Conservation (phyloP, 2,888 invertebrate genomes). For the Gasteruption jaculator region DNA sequence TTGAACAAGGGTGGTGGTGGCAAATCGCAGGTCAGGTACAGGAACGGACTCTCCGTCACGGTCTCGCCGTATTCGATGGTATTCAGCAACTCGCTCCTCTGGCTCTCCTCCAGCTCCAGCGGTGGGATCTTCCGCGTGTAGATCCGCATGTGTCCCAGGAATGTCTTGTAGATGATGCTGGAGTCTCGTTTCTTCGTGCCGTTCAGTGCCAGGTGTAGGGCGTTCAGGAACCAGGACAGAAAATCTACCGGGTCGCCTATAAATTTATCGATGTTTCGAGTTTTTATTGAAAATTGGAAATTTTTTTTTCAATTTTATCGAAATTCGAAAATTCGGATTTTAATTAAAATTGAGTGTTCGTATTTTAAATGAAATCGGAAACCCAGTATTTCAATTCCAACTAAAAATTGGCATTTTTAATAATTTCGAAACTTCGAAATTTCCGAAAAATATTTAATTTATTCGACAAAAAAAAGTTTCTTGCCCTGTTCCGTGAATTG, state of each 20-base stretch:
- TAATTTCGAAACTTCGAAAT: not conserved
- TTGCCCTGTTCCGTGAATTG: conserved; percentile 97
- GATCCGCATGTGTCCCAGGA: conserved; percentile 87
- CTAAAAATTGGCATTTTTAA: not conserved
- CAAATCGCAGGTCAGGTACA: conserved; percentile 95
- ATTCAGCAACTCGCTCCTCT: conserved; percentile 71
- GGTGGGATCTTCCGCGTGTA: conserved; percentile 90
- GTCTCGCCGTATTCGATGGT: conserved; percentile 86
- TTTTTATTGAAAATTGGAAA: not conserved
- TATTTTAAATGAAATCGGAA: not conserved
- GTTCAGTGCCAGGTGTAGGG: conserved; percentile 89
- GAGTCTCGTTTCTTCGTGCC: conserved; percentile 85
- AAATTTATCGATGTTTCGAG: conserved; percentile 28
- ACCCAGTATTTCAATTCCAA: not conserved
- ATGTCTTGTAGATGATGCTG: conserved; percentile 92
- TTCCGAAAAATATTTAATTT: not conserved
- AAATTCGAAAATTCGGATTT: too few relatives aligned
- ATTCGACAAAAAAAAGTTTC: conserved; percentile 21
- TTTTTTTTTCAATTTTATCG: conserved; percentile 6
- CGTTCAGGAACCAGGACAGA: conserved; percentile 96
- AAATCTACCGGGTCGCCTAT: conserved; percentile 96
- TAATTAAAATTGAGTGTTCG: not conserved
- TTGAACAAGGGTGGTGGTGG: conserved; percentile 97
- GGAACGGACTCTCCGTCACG: conserved; percentile 86
- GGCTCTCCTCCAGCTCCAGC: conserved; percentile 84